Evolutionary conservation across 2,797 vertebrate species (phyloP).

Genomic region (Kryptopterus vitreolus): DNA sequence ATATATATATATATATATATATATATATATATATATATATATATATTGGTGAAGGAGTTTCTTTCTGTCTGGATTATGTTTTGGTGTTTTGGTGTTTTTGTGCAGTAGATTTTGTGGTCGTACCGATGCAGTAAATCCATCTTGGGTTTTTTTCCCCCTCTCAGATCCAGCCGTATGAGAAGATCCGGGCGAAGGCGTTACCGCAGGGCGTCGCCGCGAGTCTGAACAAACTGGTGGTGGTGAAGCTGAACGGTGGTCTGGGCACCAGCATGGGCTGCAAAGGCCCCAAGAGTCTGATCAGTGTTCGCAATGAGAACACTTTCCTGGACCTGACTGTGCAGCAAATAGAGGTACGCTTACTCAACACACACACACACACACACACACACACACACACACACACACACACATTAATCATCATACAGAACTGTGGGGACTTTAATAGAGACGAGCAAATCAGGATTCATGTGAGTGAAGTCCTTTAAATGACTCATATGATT

Average conservation of each 20-base stretch:
- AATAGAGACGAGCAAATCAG: too few species aligned
- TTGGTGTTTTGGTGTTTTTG: neutral
- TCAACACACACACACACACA: neutral
- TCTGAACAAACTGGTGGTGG: constrained; percentile 93
- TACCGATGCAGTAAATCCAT: neutral
- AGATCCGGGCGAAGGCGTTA: constrained; percentile 83
- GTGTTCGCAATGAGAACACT: constrained; percentile 96
- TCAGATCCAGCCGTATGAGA: constrained; percentile 96
- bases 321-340: constrained; percentile 97
- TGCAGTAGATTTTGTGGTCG: neutral
- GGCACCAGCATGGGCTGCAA: constrained; percentile 99
- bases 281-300: constrained; percentile 97
- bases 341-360: constrained; percentile 87
- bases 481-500: too few species aligned
- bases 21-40: neutral
- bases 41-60: too few species aligned
- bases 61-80: neutral
- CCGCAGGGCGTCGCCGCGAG: constrained; percentile 84
- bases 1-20: neutral
- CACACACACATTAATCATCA: neutral
- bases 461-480: too few species aligned
- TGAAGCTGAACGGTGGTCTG: constrained; percentile 96
- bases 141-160: neutral
- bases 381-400: too few species aligned
- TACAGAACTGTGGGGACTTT: neutral